phyloP scores from a whole-genome alignment of 2,113 vertebrate species.

The Phyllostomus discolor region DNA sequence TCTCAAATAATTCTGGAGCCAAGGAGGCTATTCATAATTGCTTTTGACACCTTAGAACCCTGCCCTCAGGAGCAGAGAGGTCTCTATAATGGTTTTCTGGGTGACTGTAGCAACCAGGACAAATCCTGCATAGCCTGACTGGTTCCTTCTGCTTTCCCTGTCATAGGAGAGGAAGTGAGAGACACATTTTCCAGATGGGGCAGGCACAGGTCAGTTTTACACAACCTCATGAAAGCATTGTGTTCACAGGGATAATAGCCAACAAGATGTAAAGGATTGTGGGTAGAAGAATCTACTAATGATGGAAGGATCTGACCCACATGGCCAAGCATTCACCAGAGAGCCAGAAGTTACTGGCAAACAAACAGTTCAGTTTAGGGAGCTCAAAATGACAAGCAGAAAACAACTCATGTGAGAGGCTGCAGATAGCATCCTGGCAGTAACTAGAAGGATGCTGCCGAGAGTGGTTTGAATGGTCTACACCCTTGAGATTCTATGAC shows the following conservation, averaged over 20 bases:
- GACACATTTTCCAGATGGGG: neutral
- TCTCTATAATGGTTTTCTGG: slow-evolving; percentile 29
- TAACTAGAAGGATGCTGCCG: neutral
- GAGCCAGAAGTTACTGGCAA: neutral
- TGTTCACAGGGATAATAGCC: neutral
- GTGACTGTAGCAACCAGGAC: neutral
- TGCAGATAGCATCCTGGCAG: too few species aligned
- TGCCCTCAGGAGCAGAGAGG: neutral
- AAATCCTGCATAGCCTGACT: neutral
- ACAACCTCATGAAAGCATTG: neutral
- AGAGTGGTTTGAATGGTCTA: neutral
- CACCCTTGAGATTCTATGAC: neutral
- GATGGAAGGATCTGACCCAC: neutral
- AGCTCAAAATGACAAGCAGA: neutral
- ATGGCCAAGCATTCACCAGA: neutral
- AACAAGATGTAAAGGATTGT: neutral
- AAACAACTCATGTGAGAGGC: neutral
- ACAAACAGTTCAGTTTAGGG: neutral
- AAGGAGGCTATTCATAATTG: slow-evolving; percentile 11
- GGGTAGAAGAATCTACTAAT: neutral
- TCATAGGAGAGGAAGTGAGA: neutral
- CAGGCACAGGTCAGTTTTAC: neutral
- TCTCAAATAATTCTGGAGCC: slow-evolving; percentile 45
- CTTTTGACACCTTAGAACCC: neutral
- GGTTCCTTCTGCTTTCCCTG: neutral